A percentile compares a stretch with the other conserved stretches of the same genome.
phyloP scores from a whole-genome alignment of 1,140 invertebrate species.

The Anadara kagoshimensis region DNA sequence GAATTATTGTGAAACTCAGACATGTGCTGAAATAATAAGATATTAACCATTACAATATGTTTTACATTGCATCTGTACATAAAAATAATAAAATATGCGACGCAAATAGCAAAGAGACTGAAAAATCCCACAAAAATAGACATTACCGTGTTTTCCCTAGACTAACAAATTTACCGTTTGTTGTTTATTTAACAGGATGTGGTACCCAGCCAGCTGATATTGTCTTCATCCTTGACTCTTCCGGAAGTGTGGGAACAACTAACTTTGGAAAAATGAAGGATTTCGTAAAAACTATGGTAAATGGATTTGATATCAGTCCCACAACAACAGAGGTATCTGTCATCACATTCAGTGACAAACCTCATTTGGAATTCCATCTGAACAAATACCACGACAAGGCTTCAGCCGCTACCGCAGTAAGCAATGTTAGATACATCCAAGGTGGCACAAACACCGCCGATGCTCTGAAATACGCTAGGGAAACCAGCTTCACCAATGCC shows the following conservation, averaged over 20 bases:
- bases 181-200: conserved; percentile 33
- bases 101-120: too few species aligned
- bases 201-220: conserved; percentile 57
- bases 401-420: conserved; percentile 49
- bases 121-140: too few species aligned
- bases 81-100: too few species aligned
- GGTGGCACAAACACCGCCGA: conserved; percentile 58
- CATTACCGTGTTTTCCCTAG: too few species aligned
- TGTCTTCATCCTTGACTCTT: conserved; percentile 62
- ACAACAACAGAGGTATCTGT: conserved; percentile 50
- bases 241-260: conserved; percentile 53
- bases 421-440: conserved; percentile 47
- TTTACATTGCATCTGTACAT: too few species aligned
- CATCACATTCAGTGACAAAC: conserved; percentile 51
- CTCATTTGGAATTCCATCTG: conserved; percentile 65
- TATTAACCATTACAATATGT: too few species aligned
- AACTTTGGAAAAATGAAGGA: conserved; percentile 53
- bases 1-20: too few species aligned
- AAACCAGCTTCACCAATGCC: conserved; percentile 53
- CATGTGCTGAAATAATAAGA: too few species aligned
- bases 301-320: conserved; percentile 49
- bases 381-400: conserved; percentile 59
- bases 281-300: conserved; percentile 48
- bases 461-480: conserved; percentile 57
- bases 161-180: too few species aligned